phyloP scores from a whole-genome alignment of 2,888 invertebrate genomes.

The Rotaria socialis region DNA sequence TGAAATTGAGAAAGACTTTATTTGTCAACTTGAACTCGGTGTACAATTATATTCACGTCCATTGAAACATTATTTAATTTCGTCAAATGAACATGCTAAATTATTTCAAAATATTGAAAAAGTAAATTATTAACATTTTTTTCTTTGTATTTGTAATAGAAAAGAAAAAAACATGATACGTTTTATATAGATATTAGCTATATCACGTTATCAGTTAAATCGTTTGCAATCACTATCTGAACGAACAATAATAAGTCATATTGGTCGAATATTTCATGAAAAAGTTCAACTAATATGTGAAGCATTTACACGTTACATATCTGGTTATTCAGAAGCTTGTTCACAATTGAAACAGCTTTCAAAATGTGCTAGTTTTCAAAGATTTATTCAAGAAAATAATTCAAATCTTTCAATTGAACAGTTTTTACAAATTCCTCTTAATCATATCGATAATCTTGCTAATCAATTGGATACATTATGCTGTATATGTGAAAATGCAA shows the following conservation, averaged over 20 bases:
- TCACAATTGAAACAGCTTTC: not conserved
- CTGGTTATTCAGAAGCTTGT: not conserved
- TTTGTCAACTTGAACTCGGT: not conserved
- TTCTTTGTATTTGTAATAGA: not conserved
- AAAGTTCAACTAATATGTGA: constrained; percentile 18
- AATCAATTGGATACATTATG: constrained; percentile 14
- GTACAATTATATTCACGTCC: constrained; percentile 14
- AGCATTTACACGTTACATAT: not conserved
- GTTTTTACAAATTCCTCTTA: constrained; percentile 13
- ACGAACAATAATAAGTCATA: not conserved
- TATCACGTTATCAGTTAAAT: constrained; percentile 32
- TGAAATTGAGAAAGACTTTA: not conserved
- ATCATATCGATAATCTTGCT: not conserved
- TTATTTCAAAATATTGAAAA: constrained; percentile 35
- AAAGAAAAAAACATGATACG: too few relatives aligned
- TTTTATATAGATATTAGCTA: not conserved
- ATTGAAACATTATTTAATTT: constrained; percentile 21
- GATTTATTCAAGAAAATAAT: not conserved
- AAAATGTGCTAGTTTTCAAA: constrained; percentile 15
- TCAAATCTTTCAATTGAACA: not conserved
- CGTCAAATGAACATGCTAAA: not conserved
- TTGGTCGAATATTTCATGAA: constrained; percentile 20
- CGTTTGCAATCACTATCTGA: not conserved
- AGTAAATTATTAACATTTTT: not conserved
- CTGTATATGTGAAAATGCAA: not conserved